These are phyloP conservation scores for Avahi laniger DNA, from an alignment of 2,797 vertebrate species.

Conservation along the genomic window DNA sequence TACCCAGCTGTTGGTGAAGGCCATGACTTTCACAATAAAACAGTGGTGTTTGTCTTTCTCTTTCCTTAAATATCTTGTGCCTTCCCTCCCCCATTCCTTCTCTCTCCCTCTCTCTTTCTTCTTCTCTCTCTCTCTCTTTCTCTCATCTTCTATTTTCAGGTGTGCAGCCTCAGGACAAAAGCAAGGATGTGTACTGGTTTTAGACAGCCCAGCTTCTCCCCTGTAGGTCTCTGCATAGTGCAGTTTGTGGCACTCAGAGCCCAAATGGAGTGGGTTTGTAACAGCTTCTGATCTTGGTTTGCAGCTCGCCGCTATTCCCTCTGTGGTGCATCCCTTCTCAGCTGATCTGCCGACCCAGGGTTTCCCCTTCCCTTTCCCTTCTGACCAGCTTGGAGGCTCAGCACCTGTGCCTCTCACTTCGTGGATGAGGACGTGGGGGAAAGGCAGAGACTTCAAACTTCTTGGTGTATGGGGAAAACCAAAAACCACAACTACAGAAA, in stretches of 20 bases:
- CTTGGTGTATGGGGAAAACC: conserved; percentile 64
- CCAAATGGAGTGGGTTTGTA: conserved; percentile 89
- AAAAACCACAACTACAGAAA: conserved; percentile 55
- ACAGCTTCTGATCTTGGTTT: conserved; percentile 97
- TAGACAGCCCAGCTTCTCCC: conserved; percentile 87
- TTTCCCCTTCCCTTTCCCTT: conserved; percentile 76
- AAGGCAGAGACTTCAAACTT: conserved; percentile 82
- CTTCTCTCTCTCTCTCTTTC: conserved; percentile 29
- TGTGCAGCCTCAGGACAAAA: conserved; percentile 97
- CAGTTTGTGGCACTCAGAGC: conserved; percentile 83
- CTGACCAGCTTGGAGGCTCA: conserved; percentile 71
- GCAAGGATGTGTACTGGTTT: conserved; percentile 99
- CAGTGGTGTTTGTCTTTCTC: conserved; percentile 75
- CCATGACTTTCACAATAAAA: conserved; percentile 62
- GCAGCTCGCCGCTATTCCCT: conserved; percentile 94
- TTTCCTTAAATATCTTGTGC: conserved; percentile 81
- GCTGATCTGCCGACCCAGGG: conserved; percentile 88
- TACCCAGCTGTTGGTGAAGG: conserved; percentile 36
- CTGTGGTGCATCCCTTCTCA: conserved; percentile 93
- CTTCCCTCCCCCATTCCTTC: conserved; percentile 63
- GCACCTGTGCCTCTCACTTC: conserved; percentile 73
- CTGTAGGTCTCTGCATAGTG: conserved; percentile 87
- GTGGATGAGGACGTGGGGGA: conserved; percentile 66
- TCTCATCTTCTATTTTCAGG: conserved; percentile 89
- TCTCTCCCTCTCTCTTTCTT: neutral